These are phyloP conservation scores for Oscheius sp. DNA, from an alignment of 2,888 invertebrate genomes.

Conservation along the genomic window DNA sequence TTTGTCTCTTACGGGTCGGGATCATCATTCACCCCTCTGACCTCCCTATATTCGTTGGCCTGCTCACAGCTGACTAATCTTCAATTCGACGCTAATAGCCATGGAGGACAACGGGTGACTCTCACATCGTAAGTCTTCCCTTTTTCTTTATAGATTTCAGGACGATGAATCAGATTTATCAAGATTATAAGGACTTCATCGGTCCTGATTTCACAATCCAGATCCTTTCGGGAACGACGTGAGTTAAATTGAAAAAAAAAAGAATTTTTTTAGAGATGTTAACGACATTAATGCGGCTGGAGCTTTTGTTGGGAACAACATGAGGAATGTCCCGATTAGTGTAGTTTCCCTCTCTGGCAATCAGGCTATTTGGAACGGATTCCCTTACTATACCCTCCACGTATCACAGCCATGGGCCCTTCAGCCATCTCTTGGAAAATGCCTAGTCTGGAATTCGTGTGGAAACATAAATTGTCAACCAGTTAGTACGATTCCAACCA, in stretches of 20 bases:
- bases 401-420: background rate
- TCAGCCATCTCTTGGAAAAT: background rate
- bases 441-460: background rate
- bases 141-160: background rate
- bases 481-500: background rate
- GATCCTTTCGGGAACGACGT: slow-evolving; percentile 8
- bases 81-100: background rate
- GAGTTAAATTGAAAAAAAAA: background rate
- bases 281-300: slow-evolving; percentile 15
- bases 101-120: slow-evolving; percentile 11
- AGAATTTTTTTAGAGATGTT: background rate
- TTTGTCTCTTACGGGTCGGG: slow-evolving; percentile 9
- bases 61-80: slow-evolving; percentile 14
- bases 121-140: slow-evolving; percentile 12
- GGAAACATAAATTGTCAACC: too few relatives aligned
- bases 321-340: background rate
- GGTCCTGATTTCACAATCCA: background rate
- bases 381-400: slow-evolving; percentile 1
- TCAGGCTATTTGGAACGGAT: background rate
- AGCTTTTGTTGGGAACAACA: slow-evolving; percentile 9
- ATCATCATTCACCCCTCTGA: slow-evolving; percentile 13
- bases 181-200: slow-evolving; percentile 2
- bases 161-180: slow-evolving; percentile 17
- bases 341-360: slow-evolving; percentile 5
- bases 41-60: background rate